Evolutionary conservation across 2,888 invertebrate species (phyloP).

Genomic region (Eurois occulta): DNA sequence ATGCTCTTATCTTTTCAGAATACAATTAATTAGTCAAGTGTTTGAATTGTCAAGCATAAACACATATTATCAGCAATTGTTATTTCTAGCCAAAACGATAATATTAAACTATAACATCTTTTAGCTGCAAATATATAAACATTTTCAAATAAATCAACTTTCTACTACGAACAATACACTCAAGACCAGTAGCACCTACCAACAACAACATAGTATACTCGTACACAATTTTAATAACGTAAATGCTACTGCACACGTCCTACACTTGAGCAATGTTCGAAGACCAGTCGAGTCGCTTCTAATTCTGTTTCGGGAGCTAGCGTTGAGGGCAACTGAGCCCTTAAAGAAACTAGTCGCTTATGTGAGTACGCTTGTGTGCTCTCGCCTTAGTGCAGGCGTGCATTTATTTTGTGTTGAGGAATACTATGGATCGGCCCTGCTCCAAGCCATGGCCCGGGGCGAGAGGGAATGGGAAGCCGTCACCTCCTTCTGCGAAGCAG

Average conservation of each 20-base stretch:
- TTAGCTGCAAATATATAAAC: background rate
- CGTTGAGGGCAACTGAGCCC: slow-evolving; percentile 44
- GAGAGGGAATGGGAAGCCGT: too few species aligned
- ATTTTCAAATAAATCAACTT: slow-evolving; percentile 4
- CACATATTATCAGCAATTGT: too few species aligned
- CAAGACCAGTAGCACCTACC: background rate
- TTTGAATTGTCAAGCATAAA: too few species aligned
- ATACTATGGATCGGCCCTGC: too few species aligned
- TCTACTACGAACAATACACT: slow-evolving; percentile 7
- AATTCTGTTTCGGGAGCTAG: slow-evolving; percentile 47
- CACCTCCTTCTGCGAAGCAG: too few species aligned
- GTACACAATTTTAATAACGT: slow-evolving; percentile 56
- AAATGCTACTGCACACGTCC: slow-evolving; percentile 35
- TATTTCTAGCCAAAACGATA: background rate
- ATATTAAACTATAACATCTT: background rate
- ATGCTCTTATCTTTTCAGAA: too few species aligned
- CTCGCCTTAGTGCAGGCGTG: background rate
- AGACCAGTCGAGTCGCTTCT: slow-evolving; percentile 47
- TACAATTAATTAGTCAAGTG: too few species aligned
- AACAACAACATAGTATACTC: slow-evolving; percentile 14
- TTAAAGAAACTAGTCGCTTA: slow-evolving; percentile 50
- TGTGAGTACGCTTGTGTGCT: slow-evolving; percentile 28
- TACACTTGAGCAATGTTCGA: slow-evolving; percentile 52
- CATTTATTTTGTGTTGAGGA: slow-evolving; percentile 11
- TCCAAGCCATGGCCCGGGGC: too few species aligned